Conservation (phyloP, 2,113 vertebrate species). For the Xenopus tropicalis region DNA sequence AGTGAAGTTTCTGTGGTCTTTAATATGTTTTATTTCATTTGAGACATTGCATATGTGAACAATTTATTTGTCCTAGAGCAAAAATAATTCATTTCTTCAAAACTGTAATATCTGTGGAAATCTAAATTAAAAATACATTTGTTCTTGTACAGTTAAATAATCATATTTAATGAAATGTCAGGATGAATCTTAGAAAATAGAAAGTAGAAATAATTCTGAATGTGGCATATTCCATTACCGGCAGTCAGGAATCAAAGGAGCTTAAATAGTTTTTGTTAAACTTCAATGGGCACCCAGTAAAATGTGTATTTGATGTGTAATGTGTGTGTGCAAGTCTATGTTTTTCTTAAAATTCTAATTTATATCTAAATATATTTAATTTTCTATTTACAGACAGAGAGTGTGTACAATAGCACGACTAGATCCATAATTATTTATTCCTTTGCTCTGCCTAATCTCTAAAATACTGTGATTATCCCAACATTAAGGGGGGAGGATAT, state of each 20-base stretch:
- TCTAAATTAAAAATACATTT: conserved; percentile 86
- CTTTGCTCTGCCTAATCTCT: too few species aligned
- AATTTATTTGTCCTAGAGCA: conserved; percentile 81
- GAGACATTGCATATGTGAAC: conserved; percentile 68
- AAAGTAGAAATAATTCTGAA: conserved; percentile 78
- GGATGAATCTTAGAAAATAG: conserved; percentile 81
- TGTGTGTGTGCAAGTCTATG: too few species aligned
- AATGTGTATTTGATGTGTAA: neutral
- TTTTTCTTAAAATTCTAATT: too few species aligned
- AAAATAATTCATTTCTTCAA: conserved; percentile 76
- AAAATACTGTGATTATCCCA: too few species aligned
- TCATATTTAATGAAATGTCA: conserved; percentile 86
- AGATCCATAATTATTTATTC: too few species aligned
- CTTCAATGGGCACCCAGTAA: conserved; percentile 15
- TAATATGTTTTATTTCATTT: conserved; percentile 74
- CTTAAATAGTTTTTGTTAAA: conserved; percentile 32
- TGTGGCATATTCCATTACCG: conserved; percentile 69
- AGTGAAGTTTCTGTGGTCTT: conserved; percentile 79
- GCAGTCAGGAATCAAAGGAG: conserved; percentile 51
- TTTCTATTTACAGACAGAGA: too few species aligned
- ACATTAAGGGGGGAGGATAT: too few species aligned
- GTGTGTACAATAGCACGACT: too few species aligned
- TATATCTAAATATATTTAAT: too few species aligned
- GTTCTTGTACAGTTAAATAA: conserved; percentile 86
- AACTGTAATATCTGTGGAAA: conserved; percentile 81